Percentiles rank a stretch among this genome's conserved stretches.
Conservation (phyloP, 2,888 invertebrate species). For the Alentia gelatinosa region DNA sequence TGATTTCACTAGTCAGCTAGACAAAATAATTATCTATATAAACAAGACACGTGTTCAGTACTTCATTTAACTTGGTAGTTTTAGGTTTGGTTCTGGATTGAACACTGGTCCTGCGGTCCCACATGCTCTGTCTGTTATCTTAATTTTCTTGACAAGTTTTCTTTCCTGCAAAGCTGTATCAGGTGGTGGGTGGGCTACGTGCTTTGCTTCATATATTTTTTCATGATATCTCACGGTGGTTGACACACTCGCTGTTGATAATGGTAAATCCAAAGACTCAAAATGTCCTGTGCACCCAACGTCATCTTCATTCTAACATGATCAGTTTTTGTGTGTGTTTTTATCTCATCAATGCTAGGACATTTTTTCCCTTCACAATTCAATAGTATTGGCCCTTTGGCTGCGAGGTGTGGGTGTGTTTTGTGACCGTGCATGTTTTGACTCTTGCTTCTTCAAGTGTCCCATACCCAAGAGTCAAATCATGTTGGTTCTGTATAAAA, state of each 20-base stretch:
- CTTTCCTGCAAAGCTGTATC: background rate
- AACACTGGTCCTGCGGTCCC: slow-evolving; percentile 27
- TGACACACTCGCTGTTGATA: slow-evolving; percentile 11
- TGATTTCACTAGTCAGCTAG: background rate
- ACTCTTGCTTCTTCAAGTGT: slow-evolving; percentile 44
- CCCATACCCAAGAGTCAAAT: slow-evolving; percentile 16
- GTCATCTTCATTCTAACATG: background rate
- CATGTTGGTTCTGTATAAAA: slow-evolving; percentile 13
- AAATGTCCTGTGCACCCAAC: background rate
- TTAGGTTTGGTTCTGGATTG: slow-evolving; percentile 22
- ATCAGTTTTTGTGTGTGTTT: background rate
- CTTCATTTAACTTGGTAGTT: background rate
- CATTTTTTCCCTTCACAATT: background rate
- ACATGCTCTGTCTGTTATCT: background rate
- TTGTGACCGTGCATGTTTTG: slow-evolving; percentile 48
- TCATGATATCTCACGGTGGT: slow-evolving; percentile 16
- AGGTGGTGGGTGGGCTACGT: slow-evolving; percentile 32
- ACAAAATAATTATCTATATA: background rate
- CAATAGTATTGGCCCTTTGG: background rate
- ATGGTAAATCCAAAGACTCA: background rate
- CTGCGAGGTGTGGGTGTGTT: slow-evolving; percentile 15
- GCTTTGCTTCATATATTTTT: slow-evolving; percentile 3
- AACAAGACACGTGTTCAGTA: background rate
- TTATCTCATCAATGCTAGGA: slow-evolving; percentile 9
- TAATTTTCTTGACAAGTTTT: background rate